phyloP scores from a whole-genome alignment of 2,797 vertebrate genomes.

The Sebastes miniatus region DNA sequence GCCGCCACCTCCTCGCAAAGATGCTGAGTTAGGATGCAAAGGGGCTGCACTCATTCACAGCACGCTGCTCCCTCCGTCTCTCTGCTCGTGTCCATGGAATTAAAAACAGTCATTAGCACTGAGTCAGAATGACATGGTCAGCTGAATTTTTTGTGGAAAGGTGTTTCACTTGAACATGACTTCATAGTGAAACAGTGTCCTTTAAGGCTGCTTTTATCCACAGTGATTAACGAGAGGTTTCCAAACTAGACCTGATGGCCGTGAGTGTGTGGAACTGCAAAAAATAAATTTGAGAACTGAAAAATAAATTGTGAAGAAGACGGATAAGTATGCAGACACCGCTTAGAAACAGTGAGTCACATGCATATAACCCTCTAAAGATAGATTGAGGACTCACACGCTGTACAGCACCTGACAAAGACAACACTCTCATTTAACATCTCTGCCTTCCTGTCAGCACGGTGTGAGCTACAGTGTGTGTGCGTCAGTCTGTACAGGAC shows the following conservation, averaged over 20 bases:
- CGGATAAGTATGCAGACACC: neutral
- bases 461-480: slow-evolving; percentile 35
- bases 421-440: slow-evolving; percentile 48
- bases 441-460: slow-evolving; percentile 43
- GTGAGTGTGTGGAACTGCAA: neutral
- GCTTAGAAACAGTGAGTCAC: slow-evolving; percentile 52
- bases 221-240: neutral
- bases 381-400: slow-evolving; percentile 48
- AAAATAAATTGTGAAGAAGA: slow-evolving; percentile 11
- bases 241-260: neutral
- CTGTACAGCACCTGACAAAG: slow-evolving; percentile 48
- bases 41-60: slow-evolving; percentile 7
- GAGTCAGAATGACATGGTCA: neutral
- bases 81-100: neutral
- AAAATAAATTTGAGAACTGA: slow-evolving; percentile 9
- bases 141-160: neutral
- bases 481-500: slow-evolving; percentile 26
- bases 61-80: neutral
- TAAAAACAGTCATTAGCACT: slow-evolving; percentile 8
- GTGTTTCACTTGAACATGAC: neutral
- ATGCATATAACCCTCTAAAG: slow-evolving; percentile 48
- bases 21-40: slow-evolving; percentile 54
- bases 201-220: slow-evolving; percentile 1
- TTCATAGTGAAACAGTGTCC: neutral
- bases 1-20: slow-evolving; percentile 50